Evolutionary conservation across 1,140 invertebrate species (phyloP).

Genomic region (Megalopta genalis): DNA sequence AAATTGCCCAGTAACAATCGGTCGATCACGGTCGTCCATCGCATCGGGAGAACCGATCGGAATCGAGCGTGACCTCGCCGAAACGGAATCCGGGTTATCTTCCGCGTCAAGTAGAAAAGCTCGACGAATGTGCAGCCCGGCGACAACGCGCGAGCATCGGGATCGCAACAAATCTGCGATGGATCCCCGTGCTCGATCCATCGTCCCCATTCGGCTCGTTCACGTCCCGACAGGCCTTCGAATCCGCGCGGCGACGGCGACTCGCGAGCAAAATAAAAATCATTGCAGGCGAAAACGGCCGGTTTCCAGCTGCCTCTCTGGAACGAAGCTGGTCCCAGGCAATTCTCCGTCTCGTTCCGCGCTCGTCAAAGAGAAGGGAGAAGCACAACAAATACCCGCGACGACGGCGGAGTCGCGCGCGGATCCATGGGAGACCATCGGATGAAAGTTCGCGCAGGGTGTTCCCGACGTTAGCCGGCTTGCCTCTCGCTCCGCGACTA

Average conservation of each 20-base stretch:
- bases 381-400: conserved; percentile 20
- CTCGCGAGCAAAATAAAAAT: conserved; percentile 25
- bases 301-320: too few species aligned
- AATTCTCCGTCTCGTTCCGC: not conserved
- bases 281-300: not conserved
- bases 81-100: conserved; percentile 12
- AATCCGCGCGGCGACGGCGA: not conserved
- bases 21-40: not conserved
- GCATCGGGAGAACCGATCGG: not conserved
- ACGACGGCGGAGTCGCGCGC: not conserved
- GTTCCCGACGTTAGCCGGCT: conserved; percentile 9
- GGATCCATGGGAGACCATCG: not conserved
- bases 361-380: not conserved
- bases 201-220: not conserved
- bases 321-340: too few species aligned
- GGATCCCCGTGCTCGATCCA: not conserved
- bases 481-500: too few species aligned
- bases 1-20: not conserved
- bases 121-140: conserved; percentile 49
- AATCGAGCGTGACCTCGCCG: not conserved
- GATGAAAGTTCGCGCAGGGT: conserved; percentile 4
- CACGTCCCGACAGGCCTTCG: not conserved
- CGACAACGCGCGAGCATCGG: not conserved
- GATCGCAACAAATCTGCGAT: conserved; percentile 36
- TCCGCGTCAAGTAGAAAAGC: conserved; percentile 50